Evolutionary conservation across 2,888 invertebrate genomes (phyloP).

Genomic region (Scrobipalpa atriplicella): DNA sequence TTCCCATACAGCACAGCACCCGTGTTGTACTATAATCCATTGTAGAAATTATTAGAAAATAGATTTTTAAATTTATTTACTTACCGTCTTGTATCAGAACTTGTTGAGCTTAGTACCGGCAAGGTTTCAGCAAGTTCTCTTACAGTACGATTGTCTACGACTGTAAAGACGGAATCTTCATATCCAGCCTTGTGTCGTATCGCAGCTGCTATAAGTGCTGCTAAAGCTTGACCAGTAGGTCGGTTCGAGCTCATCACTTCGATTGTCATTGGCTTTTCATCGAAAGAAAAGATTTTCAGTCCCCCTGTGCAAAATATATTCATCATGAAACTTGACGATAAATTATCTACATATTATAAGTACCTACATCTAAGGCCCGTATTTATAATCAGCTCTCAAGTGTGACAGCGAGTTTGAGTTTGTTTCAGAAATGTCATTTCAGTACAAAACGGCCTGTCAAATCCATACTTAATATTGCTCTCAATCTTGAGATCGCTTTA

Average conservation of each 20-base stretch:
- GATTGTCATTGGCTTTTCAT: neutral
- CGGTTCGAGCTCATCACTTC: slow-evolving; percentile 91
- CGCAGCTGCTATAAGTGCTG: slow-evolving; percentile 90
- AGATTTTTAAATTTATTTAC: neutral
- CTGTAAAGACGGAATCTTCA: slow-evolving; percentile 62
- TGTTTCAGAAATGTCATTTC: too few relatives aligned
- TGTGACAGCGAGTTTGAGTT: too few relatives aligned
- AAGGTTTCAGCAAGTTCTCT: slow-evolving; percentile 6
- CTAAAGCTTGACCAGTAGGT: slow-evolving; percentile 86
- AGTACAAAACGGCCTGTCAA: too few relatives aligned
- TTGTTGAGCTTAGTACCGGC: neutral
- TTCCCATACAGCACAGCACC: too few relatives aligned
- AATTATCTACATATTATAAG: too few relatives aligned
- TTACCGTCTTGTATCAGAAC: neutral
- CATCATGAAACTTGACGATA: neutral
- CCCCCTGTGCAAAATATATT: neutral
- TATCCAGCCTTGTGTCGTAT: slow-evolving; percentile 87
- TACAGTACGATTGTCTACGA: slow-evolving; percentile 44
- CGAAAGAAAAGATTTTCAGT: neutral
- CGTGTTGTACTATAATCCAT: too few relatives aligned
- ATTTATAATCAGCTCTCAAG: too few relatives aligned
- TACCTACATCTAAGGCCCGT: too few relatives aligned
- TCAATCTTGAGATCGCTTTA: neutral
- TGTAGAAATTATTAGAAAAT: neutral
- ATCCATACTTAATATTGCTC: too few relatives aligned